Evolutionary conservation across 2,888 invertebrate species (phyloP).

Genomic region (Sipunculus nudus): DNA sequence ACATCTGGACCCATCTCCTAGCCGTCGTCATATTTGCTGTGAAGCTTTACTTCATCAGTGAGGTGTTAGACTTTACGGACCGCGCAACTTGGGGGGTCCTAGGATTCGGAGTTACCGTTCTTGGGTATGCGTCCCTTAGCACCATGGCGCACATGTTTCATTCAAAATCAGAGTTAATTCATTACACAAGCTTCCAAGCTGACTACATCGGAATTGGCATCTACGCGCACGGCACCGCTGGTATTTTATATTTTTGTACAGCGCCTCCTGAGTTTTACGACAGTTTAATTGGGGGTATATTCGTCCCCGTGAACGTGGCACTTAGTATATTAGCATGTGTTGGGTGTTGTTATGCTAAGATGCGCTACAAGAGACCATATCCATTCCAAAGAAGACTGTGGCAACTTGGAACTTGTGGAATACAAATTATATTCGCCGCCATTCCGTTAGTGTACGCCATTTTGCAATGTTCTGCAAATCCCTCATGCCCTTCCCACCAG

Average conservation of each 20-base stretch:
- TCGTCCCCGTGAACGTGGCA: conserved; percentile 39
- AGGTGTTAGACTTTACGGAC: conserved; percentile 7
- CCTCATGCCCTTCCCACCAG: background rate
- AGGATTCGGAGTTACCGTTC: conserved; percentile 38
- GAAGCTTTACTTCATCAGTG: conserved; percentile 14
- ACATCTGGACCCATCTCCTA: conserved; percentile 53
- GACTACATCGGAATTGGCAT: conserved; percentile 53
- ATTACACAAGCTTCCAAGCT: conserved; percentile 47
- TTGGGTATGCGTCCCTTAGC: conserved; percentile 40
- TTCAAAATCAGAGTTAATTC: conserved; percentile 44
- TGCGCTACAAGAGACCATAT: conserved; percentile 41
- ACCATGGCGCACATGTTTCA: conserved; percentile 48
- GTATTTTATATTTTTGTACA: conserved; percentile 42
- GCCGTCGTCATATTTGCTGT: conserved; percentile 39
- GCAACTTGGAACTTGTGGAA: conserved; percentile 38
- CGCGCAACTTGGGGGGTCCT: conserved; percentile 35
- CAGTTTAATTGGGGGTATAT: conserved; percentile 10
- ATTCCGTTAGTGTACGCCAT: conserved; percentile 36
- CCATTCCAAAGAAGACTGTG: conserved; percentile 41
- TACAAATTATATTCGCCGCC: conserved; percentile 29
- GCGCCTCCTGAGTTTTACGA: conserved; percentile 36
- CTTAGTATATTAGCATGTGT: conserved; percentile 41
- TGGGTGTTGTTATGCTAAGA: conserved; percentile 39
- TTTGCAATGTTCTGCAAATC: conserved; percentile 28
- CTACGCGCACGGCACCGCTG: conserved; percentile 41